Conservation (phyloP, 2,888 invertebrate species). For the Lepidocyrtoides sp. region DNA sequence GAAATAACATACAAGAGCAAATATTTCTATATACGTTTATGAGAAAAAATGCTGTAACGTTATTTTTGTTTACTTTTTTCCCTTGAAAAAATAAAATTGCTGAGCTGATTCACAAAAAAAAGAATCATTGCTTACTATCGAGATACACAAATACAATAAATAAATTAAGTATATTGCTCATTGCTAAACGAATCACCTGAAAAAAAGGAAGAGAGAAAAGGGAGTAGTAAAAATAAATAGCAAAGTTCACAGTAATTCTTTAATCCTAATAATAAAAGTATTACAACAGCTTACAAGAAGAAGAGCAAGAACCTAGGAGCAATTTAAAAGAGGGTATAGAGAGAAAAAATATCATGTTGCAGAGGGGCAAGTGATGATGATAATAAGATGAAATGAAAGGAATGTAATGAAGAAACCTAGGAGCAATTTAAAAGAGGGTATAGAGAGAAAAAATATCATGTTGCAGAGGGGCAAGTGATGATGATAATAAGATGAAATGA, state of each 20-base stretch:
- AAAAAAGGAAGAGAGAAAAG: conserved; percentile 4
- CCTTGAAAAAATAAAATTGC: conserved; percentile 23
- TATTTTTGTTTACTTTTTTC: conserved; percentile 45
- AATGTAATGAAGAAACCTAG: too few species aligned
- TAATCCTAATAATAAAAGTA: conserved; percentile 68
- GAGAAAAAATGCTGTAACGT: neutral
- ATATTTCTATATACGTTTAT: neutral
- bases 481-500: conserved; percentile 3
- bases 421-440: conserved; percentile 35
- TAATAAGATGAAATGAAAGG: conserved; percentile 4
- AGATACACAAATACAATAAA: neutral
- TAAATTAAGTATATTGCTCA: conserved; percentile 23
- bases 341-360: conserved; percentile 6
- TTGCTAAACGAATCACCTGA: conserved; percentile 34
- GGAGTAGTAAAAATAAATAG: conserved; percentile 11
- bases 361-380: conserved; percentile 10
- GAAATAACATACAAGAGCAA: neutral
- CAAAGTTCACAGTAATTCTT: conserved; percentile 53
- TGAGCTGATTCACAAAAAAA: conserved; percentile 1
- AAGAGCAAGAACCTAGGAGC: neutral
- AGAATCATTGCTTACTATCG: neutral
- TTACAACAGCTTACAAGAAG: conserved; percentile 12
- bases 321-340: conserved; percentile 10
- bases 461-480: conserved; percentile 10
- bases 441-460: neutral